A percentile compares a stretch with the other conserved stretches of the same genome.
phyloP scores from a whole-genome alignment of 2,113 vertebrate genomes.

The zebrafish (Danio rerio) region DNA sequence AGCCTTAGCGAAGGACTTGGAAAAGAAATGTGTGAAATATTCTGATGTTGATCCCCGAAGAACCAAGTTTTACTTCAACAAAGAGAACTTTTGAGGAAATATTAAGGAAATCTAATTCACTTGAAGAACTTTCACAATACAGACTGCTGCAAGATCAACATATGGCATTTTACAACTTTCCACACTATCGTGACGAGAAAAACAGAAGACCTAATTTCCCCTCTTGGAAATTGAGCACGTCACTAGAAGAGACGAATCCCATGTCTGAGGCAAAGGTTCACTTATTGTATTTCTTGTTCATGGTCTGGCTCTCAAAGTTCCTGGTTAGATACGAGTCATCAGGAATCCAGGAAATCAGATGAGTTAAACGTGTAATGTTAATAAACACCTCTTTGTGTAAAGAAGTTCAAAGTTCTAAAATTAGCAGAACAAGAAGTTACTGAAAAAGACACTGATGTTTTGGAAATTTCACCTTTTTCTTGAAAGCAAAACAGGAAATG shows the following conservation, averaged over 20 bases:
- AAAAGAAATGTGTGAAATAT: slow-evolving; percentile 82
- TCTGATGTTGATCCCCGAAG: slow-evolving; percentile 89
- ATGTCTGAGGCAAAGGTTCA: background rate
- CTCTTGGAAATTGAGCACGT: background rate
- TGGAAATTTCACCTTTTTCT: background rate
- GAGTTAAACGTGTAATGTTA: background rate
- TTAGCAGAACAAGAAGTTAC: background rate
- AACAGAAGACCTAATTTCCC: background rate
- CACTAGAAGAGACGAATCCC: background rate
- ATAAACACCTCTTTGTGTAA: no score
- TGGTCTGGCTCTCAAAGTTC: slow-evolving; percentile 20
- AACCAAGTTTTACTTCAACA: slow-evolving; percentile 94
- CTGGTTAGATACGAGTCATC: slow-evolving; percentile 14
- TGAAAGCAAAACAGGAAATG: background rate
- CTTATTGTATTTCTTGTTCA: background rate
- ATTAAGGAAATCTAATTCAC: background rate
- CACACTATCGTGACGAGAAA: background rate
- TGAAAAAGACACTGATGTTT: background rate
- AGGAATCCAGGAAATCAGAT: background rate
- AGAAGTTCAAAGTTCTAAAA: background rate
- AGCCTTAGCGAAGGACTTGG: slow-evolving; percentile 77
- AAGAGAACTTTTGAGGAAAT: slow-evolving; percentile 88
- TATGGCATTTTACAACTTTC: background rate
- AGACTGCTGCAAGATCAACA: background rate
- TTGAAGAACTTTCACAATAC: background rate